These are phyloP conservation scores for Helleia helle DNA, from an alignment of 2,888 invertebrate species.

Conservation along the genomic window DNA sequence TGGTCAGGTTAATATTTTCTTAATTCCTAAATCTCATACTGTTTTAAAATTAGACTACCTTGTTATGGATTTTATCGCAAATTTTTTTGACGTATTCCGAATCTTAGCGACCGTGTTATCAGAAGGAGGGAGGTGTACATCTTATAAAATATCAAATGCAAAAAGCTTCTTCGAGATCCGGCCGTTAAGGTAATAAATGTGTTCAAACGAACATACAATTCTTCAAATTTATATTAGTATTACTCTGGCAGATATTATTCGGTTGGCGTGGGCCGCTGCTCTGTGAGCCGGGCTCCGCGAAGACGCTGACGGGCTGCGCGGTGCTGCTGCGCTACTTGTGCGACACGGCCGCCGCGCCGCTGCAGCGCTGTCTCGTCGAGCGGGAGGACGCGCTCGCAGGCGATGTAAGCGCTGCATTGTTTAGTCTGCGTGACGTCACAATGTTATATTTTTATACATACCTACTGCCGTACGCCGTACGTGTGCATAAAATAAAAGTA, in stretches of 20 bases:
- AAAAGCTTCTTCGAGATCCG: too few relatives aligned
- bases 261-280: constrained; percentile 86
- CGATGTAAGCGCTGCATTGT: constrained; percentile 67
- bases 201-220: too few relatives aligned
- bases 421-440: neutral
- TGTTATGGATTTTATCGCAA: too few relatives aligned
- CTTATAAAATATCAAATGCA: too few relatives aligned
- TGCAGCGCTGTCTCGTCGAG: constrained; percentile 89
- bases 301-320: constrained; percentile 76
- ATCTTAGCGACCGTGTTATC: too few relatives aligned
- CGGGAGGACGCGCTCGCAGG: constrained; percentile 86
- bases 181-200: too few relatives aligned
- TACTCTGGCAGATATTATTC: constrained; percentile 68
- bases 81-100: too few relatives aligned
- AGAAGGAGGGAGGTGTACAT: too few relatives aligned
- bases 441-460: neutral
- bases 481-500: too few relatives aligned
- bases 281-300: constrained; percentile 70
- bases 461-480: neutral
- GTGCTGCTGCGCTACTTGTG: constrained; percentile 87
- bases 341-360: constrained; percentile 89
- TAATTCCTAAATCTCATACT: neutral
- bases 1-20: constrained; percentile 75
- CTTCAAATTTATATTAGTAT: too few relatives aligned
- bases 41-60: neutral